Evolutionary conservation across 2,888 invertebrate species (phyloP), one percentile per base, ranked within the genome.

Genomic region (Nymphalis c-album): DNA sequence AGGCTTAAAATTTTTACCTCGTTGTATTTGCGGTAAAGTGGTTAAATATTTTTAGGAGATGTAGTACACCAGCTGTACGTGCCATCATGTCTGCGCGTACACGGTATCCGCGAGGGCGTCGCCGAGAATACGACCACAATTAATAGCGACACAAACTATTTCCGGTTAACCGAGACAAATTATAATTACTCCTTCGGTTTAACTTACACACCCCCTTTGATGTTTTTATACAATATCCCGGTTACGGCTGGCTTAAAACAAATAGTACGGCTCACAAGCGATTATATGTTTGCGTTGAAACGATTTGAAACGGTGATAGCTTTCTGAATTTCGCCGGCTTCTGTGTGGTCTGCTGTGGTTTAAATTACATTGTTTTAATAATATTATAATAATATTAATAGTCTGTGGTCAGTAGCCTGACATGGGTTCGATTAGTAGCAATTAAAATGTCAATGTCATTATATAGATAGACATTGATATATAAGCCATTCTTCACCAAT

Each of bases 221-320:
- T 90, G 91, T 91, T 90, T 91, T 91, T 90, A 90, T 90, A 86
- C 85, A 82, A 87, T 85, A 87, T 84, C 85, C 85, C 85, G 81
- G 90, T 88, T 89, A 90, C 88, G 89, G 88, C 83, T 85, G 87
- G 88, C 85, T 91, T 91, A 90, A 91, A 92, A 92, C 92, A 92
- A 92, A 91, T 92, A 92, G 87, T 85, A 90, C 87, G 86, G 77
- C 83, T 83, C 85, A 82, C 83, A 78, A 87, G 80, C 90, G 91
- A 91, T 91, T 91, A 91, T 85, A 86, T 86, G 89, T 90, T 85
- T 87, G 88, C 87, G 91, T 90, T 88, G 90, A 91, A 90, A 80
- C 88, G 84, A 91, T 92, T 92, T 80, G 91, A 78, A 78, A 87
- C 90, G 91, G 90, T 90, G 87, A 90, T 89, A 90, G 88, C 81